These are phyloP conservation scores for Panopea generosa DNA, from an alignment of 2,888 invertebrate genomes.

Conservation along the genomic window DNA sequence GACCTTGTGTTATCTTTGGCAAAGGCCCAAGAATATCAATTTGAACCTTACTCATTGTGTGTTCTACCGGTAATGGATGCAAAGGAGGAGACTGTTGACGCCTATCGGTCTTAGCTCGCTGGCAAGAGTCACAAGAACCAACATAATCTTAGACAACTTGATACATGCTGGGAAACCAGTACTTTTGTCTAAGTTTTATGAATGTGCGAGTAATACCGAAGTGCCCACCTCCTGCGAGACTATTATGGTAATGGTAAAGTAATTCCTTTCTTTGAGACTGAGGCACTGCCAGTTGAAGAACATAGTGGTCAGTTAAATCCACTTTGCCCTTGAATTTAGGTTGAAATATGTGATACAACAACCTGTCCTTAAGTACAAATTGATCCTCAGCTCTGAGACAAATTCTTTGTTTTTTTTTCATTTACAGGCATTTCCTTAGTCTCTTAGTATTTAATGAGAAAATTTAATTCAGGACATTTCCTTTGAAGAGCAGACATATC, in stretches of 20 bases:
- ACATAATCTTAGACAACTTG: conserved; percentile 23
- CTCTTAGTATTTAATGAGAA: conserved; percentile 14
- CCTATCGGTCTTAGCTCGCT: conserved; percentile 26
- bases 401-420: conserved; percentile 22
- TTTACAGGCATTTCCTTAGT: conserved; percentile 2
- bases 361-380: conserved; percentile 12
- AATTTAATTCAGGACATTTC: conserved; percentile 12
- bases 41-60: conserved; percentile 26
- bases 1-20: conserved; percentile 26
- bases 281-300: conserved; percentile 27
- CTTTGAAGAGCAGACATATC: conserved; percentile 25
- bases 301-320: conserved; percentile 17
- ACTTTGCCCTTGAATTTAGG: conserved; percentile 29
- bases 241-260: conserved; percentile 30
- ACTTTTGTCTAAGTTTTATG: conserved; percentile 18
- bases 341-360: conserved; percentile 19
- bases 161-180: conserved; percentile 56
- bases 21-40: conserved; percentile 40
- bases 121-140: conserved; percentile 21
- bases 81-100: conserved; percentile 31
- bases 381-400: conserved; percentile 9
- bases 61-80: conserved; percentile 38
- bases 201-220: conserved; percentile 18
- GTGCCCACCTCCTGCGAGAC: conserved; percentile 32
- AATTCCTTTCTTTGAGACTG: conserved; percentile 11